Base-by-base conservation (phyloP, 2,113 vertebrate species). In the Petroica traversi region DNA sequence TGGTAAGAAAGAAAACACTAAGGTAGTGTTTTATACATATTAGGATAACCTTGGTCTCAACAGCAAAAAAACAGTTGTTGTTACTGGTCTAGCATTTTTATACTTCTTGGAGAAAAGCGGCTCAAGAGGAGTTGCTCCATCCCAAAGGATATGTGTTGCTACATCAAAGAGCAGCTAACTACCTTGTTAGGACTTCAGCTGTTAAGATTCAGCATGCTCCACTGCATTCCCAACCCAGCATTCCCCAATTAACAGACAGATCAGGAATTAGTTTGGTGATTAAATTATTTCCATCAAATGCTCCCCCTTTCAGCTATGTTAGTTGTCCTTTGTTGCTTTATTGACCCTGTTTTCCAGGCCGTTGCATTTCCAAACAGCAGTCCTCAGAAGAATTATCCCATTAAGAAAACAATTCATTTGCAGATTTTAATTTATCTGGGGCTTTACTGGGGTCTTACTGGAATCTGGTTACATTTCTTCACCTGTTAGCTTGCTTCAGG, bases 321-420 rank as follows among this genome's bases (percentile, higher is more conserved):
- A 51, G 63, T 86, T 88, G 75, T 92, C 68, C 72, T 86, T 83
- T 92, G 85, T 94, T 96, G 68, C 67, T 96, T 90, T 93, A 84
- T 90, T 96, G 93, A 96, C 85, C 79, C 72, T 1, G 12, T 96
- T 96, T 97, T 93, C 92, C 94, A 96, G 72, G 82, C 82, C 75
- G 68, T 67, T 90, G 93, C 83, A 61, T 86, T 94, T 92, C 92
- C 88, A 96, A 95, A 93, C 57, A 92, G 57, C 52, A 58, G n/a
- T 67, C 45, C 79, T 69, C 38, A 71, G 85, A 85, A 93, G 10
- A 63, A 86, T 89, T 93, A 84, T 77, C 40, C 71, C 48, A 61
- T 81, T 88, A 84, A 79, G 40, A 48, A 95, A 93, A 90, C 22
- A 67, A 91, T 89, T 81, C 54, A 33, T 64, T 91, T 41, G n/a